Conservation (phyloP, 2,888 invertebrate species). For the Acanthoscelides obtectus region DNA sequence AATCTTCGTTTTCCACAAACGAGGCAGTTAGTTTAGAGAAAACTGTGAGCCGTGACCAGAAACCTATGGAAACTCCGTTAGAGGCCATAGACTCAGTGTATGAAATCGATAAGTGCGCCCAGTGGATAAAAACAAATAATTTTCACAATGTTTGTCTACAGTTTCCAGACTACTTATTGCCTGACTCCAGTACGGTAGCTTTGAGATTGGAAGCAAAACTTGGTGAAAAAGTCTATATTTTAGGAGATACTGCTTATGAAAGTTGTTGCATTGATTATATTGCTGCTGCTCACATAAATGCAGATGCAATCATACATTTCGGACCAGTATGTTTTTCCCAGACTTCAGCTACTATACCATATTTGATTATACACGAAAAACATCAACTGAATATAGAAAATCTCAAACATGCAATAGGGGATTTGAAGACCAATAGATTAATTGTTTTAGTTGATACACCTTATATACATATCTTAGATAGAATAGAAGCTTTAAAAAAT, state of each 20-base stretch:
- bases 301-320: constrained; percentile 86
- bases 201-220: constrained; percentile 48
- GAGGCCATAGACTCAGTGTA: constrained; percentile 51
- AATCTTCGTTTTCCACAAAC: constrained; percentile 50
- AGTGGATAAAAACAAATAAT: constrained; percentile 66
- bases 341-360: constrained; percentile 65
- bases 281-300: constrained; percentile 81
- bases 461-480: constrained; percentile 60
- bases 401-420: constrained; percentile 40
- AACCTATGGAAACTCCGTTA: constrained; percentile 24
- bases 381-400: constrained; percentile 50
- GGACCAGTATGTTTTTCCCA: constrained; percentile 84
- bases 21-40: constrained; percentile 54
- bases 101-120: constrained; percentile 56
- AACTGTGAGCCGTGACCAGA: constrained; percentile 39
- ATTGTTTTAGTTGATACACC: constrained; percentile 62
- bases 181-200: constrained; percentile 64
- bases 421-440: constrained; percentile 5
- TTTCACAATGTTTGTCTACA: constrained; percentile 57
- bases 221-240: constrained; percentile 66
- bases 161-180: constrained; percentile 48
- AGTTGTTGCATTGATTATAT: constrained; percentile 90
- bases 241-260: constrained; percentile 90
- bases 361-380: constrained; percentile 68
- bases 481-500: constrained; percentile 10